Evolutionary conservation across 2,797 vertebrate species (phyloP), one percentile per base, ranked within the genome.

Genomic region (Margarornis squamiger): DNA sequence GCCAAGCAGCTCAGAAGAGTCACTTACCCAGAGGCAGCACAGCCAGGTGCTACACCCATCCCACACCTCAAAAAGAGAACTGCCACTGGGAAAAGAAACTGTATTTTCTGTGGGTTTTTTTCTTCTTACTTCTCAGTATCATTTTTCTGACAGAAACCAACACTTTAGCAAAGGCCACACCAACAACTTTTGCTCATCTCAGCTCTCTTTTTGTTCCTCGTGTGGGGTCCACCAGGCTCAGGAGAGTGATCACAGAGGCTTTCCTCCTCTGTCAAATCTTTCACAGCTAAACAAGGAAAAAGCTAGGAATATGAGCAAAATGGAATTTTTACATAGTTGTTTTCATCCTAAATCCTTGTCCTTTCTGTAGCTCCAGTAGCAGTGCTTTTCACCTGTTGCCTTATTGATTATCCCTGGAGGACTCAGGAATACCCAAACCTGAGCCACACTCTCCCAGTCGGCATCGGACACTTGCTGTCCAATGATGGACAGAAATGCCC

Each of bases 1-100:
- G 41, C 54, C 54, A 24, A 54, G 32, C 29, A 39, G 26, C 45
- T 92, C 32, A 7, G 83, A 71, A n/a, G n/a, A 90, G 45, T n/a
- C 15, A 10, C n/a, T 88, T 52, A 80, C 52, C 79, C 19, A 0
- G 79, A 71, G 52, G 48, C 13, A 86, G 41, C 86, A 70, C 73
- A 49, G 43, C 16, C 88, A 94, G 71, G 55, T 88, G 38, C 58
- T 67, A 74, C 67, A 51, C 49, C 49, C 54, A 67, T 21, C 39
- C 55, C 32, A 27, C 0, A 3, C 23, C 39, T 58, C 0, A 1
- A 85, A 94, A 91, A 57, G 61, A 92, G 91, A 96, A 94, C 72
- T 91, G 65, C 14, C 71, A 29, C 16, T 76, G 71, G 74, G 81
- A 94, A 92, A 94, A 94, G n/a, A 94, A 94, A 55, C 46, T 73